Conservation (phyloP, 2,113 vertebrate species). For the Cynopterus brachyotis region DNA sequence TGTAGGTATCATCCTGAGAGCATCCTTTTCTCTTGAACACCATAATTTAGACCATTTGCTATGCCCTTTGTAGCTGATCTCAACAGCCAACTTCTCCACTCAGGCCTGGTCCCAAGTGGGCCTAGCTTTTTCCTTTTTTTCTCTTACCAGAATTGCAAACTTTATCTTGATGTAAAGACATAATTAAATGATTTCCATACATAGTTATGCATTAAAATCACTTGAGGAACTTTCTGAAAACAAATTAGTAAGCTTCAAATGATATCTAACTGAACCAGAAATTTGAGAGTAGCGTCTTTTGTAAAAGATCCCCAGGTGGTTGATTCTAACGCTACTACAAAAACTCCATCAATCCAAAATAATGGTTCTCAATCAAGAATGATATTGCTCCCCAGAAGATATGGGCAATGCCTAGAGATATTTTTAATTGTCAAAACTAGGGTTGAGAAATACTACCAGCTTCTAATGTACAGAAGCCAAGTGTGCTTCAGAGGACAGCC, state of each 20-base stretch:
- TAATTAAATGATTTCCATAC: neutral
- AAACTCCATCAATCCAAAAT: neutral
- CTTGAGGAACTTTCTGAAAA: neutral
- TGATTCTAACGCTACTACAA: neutral
- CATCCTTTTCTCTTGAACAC: neutral
- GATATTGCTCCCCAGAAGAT: neutral
- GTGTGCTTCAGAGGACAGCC: neutral
- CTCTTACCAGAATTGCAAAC: neutral
- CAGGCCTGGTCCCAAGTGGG: neutral
- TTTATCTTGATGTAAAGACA: neutral
- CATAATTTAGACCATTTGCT: neutral
- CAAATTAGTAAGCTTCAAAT: neutral
- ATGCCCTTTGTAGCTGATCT: neutral
- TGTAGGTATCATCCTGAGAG: neutral
- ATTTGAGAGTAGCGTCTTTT: neutral
- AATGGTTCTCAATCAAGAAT: neutral
- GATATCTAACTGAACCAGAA: neutral
- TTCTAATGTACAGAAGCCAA: neutral
- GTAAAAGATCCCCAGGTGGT: neutral
- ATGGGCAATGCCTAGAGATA: neutral
- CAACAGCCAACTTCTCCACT: neutral
- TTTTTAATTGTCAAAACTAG: neutral
- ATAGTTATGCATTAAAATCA: neutral
- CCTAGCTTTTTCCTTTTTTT: neutral
- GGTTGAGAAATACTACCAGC: neutral